Evolutionary conservation across 2,888 invertebrate species (phyloP).

Genomic region (Scaptodrosophila latifasciaeformis): DNA sequence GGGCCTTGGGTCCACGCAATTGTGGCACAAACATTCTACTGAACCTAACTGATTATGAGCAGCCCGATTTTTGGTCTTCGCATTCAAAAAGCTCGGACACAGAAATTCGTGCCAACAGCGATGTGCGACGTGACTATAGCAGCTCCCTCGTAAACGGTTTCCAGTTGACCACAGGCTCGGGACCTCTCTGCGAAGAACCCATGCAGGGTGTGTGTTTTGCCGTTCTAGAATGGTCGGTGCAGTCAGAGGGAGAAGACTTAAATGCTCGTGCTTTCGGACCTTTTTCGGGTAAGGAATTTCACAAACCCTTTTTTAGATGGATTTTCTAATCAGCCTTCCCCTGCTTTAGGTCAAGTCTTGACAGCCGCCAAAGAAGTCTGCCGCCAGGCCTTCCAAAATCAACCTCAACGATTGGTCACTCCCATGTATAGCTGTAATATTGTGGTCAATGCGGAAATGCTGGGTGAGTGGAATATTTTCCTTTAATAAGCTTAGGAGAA

Average conservation of each 20-base stretch:
- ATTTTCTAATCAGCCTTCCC: neutral
- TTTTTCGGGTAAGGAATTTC: slow-evolving; percentile 76
- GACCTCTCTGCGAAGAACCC: slow-evolving; percentile 97
- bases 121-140: slow-evolving; percentile 81
- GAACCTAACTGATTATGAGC: slow-evolving; percentile 84
- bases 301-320: neutral
- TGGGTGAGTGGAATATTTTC: slow-evolving; percentile 80
- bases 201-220: slow-evolving; percentile 96
- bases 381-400: slow-evolving; percentile 89
- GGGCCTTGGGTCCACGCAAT: slow-evolving; percentile 93
- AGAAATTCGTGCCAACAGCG: slow-evolving; percentile 56
- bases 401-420: slow-evolving; percentile 92
- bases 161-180: slow-evolving; percentile 89
- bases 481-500: neutral
- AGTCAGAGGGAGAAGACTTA: slow-evolving; percentile 73
- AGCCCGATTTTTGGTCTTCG: slow-evolving; percentile 77
- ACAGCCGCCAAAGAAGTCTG: slow-evolving; percentile 93
- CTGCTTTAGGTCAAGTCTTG: slow-evolving; percentile 86
- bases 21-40: slow-evolving; percentile 93
- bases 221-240: slow-evolving; percentile 87
- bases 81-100: slow-evolving; percentile 57
- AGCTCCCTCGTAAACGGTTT: slow-evolving; percentile 90
- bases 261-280: slow-evolving; percentile 74
- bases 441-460: slow-evolving; percentile 88
- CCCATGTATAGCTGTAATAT: slow-evolving; percentile 94